Base-by-base conservation (phyloP, 1,140 invertebrate species). In the Drosophila azteca region DNA sequence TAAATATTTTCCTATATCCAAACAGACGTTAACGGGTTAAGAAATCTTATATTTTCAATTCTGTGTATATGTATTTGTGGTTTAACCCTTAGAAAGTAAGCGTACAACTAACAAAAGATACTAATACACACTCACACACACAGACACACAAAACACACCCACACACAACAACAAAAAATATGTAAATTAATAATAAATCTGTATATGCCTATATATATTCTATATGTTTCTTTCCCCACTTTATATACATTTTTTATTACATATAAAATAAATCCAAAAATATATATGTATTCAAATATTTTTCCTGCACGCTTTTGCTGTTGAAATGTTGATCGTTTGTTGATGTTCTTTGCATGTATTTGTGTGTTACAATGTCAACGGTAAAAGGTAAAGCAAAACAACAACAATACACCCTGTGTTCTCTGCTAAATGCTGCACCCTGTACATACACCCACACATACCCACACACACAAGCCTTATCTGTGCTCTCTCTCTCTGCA, bases 231-330 rank as follows among this genome's bases (percentile, higher is more conserved):
- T 45, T 71, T 72, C 70, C 67, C 29, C 31, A 31, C 31, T 31
- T 2, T 31, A 31, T 31, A 31, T 9, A 53, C 61, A 51, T 63
- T 48, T 64, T 63, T 60, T 20, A 15, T 64, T 55, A 11, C 11
- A 39, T 39, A 13, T 39, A 4, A 39, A 11, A 39, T 39, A 39
- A 78, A 85, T 71, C 78, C 78, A 77, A 9, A 9, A 9, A 35
- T 29, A 11, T 3, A 35, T 3, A 2, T 9, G 49, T 22, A 70
- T 67, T 61, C 55, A 53, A 54, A 55, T 54, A 78, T 51, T 74
- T 51, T 67, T 81, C 49, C 63, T 87, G 87, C 87, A 90, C 87
- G 87, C 87, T 90, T 90, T 67, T 44, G 55, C 66, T 77, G 71
- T 82, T 75, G 65, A 52, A 54, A 41, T 67, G 51, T 72, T 71